These are phyloP conservation scores for Caloenas nicobarica DNA, from an alignment of 2,113 vertebrate genomes.

Conservation along the genomic window DNA sequence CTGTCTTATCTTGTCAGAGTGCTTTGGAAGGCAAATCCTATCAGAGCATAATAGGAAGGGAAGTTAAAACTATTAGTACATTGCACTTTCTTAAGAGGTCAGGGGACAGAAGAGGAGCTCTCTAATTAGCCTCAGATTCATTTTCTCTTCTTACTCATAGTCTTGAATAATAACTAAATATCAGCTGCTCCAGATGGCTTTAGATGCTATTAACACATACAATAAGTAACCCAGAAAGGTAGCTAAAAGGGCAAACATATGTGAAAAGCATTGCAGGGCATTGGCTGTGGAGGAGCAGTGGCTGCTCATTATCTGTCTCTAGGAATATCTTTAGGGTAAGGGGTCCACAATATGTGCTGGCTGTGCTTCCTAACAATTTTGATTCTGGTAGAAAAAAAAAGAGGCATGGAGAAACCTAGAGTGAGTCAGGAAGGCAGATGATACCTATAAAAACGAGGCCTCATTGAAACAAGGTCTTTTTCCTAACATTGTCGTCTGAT, in stretches of 20 bases:
- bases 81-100: not conserved
- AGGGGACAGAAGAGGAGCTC: not conserved
- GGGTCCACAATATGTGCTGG: not conserved
- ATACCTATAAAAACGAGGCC: not conserved
- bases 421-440: not conserved
- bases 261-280: not conserved
- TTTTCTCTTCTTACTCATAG: not conserved
- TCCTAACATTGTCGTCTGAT: not conserved
- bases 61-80: constrained; percentile 20
- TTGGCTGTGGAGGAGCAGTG: not conserved
- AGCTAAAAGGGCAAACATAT: not conserved
- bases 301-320: not conserved
- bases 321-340: not conserved
- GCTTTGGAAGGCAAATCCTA: constrained; percentile 16
- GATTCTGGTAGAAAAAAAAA: not conserved
- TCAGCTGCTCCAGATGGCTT: not conserved
- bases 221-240: not conserved
- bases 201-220: not conserved
- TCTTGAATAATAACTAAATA: not conserved
- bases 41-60: not conserved
- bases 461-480: not conserved
- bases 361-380: not conserved
- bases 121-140: not conserved
- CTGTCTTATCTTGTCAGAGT: not conserved
- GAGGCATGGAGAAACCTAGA: not conserved